Conservation (phyloP, 23 tunicate species). For the Phallusia fumigata region DNA sequence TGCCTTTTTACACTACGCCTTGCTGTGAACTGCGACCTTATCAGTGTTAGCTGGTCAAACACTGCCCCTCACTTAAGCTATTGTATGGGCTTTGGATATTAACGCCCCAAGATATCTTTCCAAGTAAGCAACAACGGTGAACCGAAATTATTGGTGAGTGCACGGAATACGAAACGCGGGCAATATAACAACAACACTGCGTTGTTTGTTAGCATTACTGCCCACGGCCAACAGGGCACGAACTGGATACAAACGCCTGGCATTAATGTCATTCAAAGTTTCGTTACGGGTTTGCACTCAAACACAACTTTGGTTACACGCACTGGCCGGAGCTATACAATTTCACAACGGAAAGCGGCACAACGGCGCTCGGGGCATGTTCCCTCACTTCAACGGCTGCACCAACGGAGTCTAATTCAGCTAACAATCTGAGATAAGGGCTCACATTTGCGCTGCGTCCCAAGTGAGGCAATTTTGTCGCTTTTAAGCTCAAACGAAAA, state of each 20-base stretch:
- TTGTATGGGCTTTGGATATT: not conserved
- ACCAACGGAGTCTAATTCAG: not conserved
- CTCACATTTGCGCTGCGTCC: not conserved
- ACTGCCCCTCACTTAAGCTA: not conserved
- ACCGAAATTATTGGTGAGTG: not conserved
- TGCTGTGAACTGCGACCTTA: not conserved
- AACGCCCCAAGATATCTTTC: not conserved
- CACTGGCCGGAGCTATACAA: not conserved
- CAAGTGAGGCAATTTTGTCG: too few relatives aligned
- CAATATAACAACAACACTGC: not conserved
- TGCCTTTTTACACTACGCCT: not conserved
- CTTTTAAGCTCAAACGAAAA: too few relatives aligned
- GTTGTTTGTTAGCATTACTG: not conserved
- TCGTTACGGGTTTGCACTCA: constrained; percentile 8
- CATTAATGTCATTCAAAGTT: not conserved
- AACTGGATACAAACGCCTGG: not conserved
- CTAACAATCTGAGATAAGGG: not conserved
- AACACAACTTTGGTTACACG: not conserved
- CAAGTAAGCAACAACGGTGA: not conserved
- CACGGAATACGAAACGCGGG: not conserved
- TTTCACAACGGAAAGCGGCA: not conserved
- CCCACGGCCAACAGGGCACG: not conserved
- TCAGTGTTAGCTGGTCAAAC: not conserved
- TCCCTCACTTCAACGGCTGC: not conserved
- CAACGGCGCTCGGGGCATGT: constrained; percentile 10